phyloP scores from a whole-genome alignment of 2,888 invertebrate species.

The Synanthedon tipuliformis region DNA sequence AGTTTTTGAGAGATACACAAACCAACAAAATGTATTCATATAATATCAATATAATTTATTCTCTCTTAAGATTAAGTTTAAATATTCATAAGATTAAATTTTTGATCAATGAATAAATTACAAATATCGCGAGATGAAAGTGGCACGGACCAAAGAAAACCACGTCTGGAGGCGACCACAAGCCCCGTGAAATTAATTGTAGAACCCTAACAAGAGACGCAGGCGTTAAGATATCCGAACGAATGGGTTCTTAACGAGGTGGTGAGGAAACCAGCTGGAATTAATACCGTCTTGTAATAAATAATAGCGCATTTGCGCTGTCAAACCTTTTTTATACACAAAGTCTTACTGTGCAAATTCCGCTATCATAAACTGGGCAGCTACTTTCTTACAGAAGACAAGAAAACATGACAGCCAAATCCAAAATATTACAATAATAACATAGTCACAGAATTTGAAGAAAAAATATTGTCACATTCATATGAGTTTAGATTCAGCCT shows the following conservation, averaged over 20 bases:
- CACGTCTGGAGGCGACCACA: constrained; percentile 53
- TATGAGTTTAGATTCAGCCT: no score
- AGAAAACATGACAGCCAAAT: neutral
- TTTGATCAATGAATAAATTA: neutral
- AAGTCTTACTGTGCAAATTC: no score
- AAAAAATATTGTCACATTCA: neutral
- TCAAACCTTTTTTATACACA: no score
- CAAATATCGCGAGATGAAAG: constrained; percentile 10
- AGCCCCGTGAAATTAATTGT: constrained; percentile 58
- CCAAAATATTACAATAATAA: neutral
- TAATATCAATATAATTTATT: neutral
- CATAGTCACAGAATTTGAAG: neutral
- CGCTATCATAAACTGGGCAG: no score
- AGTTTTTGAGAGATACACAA: no score
- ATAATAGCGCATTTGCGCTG: no score
- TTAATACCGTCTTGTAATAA: neutral
- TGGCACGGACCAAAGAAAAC: constrained; percentile 23
- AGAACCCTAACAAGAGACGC: constrained; percentile 22
- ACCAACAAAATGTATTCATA: neutral
- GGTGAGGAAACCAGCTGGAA: constrained; percentile 14
- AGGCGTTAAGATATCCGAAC: constrained; percentile 43
- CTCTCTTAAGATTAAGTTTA: neutral
- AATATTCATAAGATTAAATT: neutral
- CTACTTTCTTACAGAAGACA: no score
- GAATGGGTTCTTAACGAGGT: constrained; percentile 42